Evolutionary conservation across 2,888 invertebrate species (phyloP).

Genomic region (Megaustenia siamemsis): DNA sequence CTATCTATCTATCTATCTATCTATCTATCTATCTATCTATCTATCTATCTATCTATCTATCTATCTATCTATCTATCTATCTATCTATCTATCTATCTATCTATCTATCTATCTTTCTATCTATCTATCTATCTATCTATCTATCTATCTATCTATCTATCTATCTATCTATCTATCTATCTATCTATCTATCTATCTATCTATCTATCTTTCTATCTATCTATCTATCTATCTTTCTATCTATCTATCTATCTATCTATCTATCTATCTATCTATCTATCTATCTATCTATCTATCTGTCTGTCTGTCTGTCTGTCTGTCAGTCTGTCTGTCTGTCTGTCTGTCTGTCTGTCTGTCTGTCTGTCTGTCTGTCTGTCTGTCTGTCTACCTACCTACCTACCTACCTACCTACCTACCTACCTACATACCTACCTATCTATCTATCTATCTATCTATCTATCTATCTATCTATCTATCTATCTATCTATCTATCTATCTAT

Average conservation of each 20-base stretch:
- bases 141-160: too few species aligned
- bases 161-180: too few species aligned
- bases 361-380: background rate
- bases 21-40: background rate
- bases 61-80: background rate
- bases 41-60: background rate
- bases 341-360: background rate
- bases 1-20: background rate
- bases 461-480: background rate
- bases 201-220: background rate
- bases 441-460: background rate
- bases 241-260: background rate
- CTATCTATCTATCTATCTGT: too few species aligned
- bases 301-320: background rate
- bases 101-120: background rate
- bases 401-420: too few species aligned
- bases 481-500: too few species aligned
- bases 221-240: background rate
- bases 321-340: background rate
- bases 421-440: too few species aligned
- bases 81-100: background rate
- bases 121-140: too few species aligned
- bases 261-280: background rate
- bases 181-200: background rate
- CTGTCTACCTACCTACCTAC: too few species aligned